Base-by-base conservation (phyloP, 2,113 vertebrate genomes). In the Phalacrocorax aristotelis region DNA sequence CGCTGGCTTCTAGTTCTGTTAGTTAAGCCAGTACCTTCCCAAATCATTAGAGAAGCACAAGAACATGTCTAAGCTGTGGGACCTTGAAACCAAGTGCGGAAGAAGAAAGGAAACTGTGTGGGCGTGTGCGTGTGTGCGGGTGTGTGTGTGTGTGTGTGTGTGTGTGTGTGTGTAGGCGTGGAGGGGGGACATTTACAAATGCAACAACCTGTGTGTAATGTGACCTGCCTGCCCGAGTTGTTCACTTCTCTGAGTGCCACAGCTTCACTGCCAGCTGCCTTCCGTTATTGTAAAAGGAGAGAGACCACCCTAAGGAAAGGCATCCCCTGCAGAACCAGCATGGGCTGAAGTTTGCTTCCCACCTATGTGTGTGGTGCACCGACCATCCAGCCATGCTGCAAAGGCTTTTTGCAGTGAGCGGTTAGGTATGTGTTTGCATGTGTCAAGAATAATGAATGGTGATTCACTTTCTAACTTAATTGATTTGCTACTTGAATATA, bases 341-440 rank as follows among this genome's bases (percentile, higher is more conserved):
- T 6, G 44, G 51, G 8, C 7, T 30, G 49, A 57, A 71, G 29
- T 42, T 60, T 81, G 13, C 9, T 68, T 54, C 30, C 32, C 51
- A 38, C 3, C 0, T 0, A 20, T 9, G 7, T 23, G 34, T 13
- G 1, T 19, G n/a, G 42, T 9, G 36, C 38, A 57, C 9, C 58
- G 72, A 80, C 62, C 6, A 60, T 18, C 20, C 46, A 44, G 32
- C 2, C 40, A 11, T 7, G 27, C 2, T 38, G 15, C 8, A 72
- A 74, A 85, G 26, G 25, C 3, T 52, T 82, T 84, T 69, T 58
- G 36, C 36, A n/a, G 40, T 15, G 22, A 76, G 8, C 0, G 2
- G 10, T 19, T n/a, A 42, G 3, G 10, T 6, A 9, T 18, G 4
- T 30, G 23, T 26, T 69, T 34, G 20, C 18, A 54, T 10, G 16